phyloP scores from a whole-genome alignment of 2,797 vertebrate species.

The Amblyopsis hoosieri region DNA sequence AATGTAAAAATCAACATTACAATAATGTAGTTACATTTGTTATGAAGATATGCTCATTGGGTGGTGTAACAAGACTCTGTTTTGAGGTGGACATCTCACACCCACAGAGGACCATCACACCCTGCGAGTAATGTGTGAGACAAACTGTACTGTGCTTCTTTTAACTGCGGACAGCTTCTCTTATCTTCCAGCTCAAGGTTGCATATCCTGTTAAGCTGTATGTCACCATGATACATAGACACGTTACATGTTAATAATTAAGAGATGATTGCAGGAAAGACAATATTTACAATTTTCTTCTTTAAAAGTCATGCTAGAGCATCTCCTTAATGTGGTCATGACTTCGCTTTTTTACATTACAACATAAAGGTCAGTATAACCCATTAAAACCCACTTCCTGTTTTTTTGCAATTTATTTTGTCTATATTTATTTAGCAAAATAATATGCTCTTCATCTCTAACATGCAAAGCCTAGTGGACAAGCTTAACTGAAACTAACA shows the following conservation, averaged over 20 bases:
- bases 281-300: no score
- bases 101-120: constrained; percentile 19
- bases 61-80: not conserved
- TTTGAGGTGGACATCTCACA: constrained; percentile 3
- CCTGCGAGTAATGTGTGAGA: constrained; percentile 45
- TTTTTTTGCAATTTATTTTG: not conserved
- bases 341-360: not conserved
- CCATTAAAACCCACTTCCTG: not conserved
- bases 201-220: no score
- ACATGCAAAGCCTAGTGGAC: constrained; percentile 16
- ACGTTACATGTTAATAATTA: no score
- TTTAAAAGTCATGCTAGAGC: no score
- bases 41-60: no score
- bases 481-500: constrained; percentile 13
- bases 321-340: not conserved
- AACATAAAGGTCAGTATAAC: not conserved
- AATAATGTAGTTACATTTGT: no score
- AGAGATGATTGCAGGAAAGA: constrained; percentile 5
- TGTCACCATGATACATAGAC: no score
- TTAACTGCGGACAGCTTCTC: constrained; percentile 6
- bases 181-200: constrained; percentile 6
- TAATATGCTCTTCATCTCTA: constrained; percentile 31
- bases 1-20: no score
- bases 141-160: not conserved
- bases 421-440: not conserved